A percentile compares a stretch with the other conserved stretches of the same genome.
Evolutionary conservation across 1,140 invertebrate species (phyloP).

Genomic region (Diuraphis noxia): DNA sequence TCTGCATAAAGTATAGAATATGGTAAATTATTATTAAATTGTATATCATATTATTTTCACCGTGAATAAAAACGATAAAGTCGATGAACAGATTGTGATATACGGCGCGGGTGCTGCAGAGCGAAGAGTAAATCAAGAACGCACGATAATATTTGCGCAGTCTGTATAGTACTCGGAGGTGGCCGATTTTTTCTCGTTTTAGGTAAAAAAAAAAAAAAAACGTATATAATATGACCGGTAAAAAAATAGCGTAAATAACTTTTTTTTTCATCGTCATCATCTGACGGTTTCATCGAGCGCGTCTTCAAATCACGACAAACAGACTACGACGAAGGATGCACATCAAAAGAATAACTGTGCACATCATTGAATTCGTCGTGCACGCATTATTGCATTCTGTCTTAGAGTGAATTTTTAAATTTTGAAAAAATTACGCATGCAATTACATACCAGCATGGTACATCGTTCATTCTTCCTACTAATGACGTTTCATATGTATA

Average conservation of each 20-base stretch:
- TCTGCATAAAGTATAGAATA: not conserved
- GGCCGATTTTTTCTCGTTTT: not conserved
- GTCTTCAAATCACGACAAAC: no score
- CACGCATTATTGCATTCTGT: not conserved
- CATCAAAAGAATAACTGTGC: not conserved
- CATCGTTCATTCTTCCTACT: not conserved
- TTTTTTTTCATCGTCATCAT: not conserved
- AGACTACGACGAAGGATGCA: not conserved
- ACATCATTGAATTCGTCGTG: not conserved
- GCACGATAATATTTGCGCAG: not conserved
- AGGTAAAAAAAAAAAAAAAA: not conserved
- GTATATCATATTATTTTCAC: not conserved
- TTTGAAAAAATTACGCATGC: not conserved
- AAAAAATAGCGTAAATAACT: not conserved
- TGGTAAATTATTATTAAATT: not conserved
- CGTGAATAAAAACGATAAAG: not conserved
- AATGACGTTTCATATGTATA: not conserved
- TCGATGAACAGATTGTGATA: not conserved
- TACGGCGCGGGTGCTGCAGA: no score
- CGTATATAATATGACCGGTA: not conserved
- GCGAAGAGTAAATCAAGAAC: not conserved
- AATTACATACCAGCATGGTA: not conserved
- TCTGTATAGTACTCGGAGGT: no score
- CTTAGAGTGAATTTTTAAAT: not conserved
- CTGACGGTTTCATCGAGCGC: not conserved